phyloP scores from a whole-genome alignment of 2,888 invertebrate species.

The Trissoscelio sp. region DNA sequence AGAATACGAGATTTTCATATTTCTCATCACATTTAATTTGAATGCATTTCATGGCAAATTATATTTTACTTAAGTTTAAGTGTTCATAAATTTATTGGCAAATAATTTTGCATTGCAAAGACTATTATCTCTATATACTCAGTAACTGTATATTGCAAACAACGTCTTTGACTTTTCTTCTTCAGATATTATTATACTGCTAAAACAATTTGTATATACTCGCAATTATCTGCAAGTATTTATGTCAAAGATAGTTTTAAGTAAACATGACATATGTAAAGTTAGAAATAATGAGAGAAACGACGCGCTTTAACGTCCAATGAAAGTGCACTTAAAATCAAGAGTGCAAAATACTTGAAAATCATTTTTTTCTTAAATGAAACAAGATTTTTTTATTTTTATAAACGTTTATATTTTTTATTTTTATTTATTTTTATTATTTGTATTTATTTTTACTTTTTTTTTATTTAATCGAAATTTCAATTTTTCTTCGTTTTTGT shows the following conservation, averaged over 20 bases:
- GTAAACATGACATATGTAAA: slow-evolving; percentile 26
- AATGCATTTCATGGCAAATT: slow-evolving; percentile 5
- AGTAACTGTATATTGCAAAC: slow-evolving; percentile 26
- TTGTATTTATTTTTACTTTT: too few relatives aligned
- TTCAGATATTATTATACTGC: slow-evolving; percentile 1
- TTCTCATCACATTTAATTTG: too few relatives aligned
- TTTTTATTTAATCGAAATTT: too few relatives aligned
- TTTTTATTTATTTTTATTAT: too few relatives aligned
- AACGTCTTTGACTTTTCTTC: slow-evolving; percentile 2
- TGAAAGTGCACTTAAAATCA: not conserved
- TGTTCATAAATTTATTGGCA: slow-evolving; percentile 6
- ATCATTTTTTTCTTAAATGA: not conserved
- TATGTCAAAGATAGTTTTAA: slow-evolving; percentile 30
- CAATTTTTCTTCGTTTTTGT: too few relatives aligned
- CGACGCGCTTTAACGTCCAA: too few relatives aligned
- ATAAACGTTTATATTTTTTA: too few relatives aligned
- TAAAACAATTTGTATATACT: slow-evolving; percentile 16
- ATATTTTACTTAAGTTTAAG: not conserved
- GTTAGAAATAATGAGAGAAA: slow-evolving; percentile 9
- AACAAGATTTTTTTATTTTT: too few relatives aligned
- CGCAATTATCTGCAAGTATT: slow-evolving; percentile 21
- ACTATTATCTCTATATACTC: slow-evolving; percentile 14
- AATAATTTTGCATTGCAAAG: slow-evolving; percentile 2
- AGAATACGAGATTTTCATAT: too few relatives aligned
- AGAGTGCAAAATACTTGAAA: not conserved